Evolutionary conservation across 2,888 invertebrate species (phyloP), one percentile per base, ranked within the genome.

Genomic region (Phalera bucephala): DNA sequence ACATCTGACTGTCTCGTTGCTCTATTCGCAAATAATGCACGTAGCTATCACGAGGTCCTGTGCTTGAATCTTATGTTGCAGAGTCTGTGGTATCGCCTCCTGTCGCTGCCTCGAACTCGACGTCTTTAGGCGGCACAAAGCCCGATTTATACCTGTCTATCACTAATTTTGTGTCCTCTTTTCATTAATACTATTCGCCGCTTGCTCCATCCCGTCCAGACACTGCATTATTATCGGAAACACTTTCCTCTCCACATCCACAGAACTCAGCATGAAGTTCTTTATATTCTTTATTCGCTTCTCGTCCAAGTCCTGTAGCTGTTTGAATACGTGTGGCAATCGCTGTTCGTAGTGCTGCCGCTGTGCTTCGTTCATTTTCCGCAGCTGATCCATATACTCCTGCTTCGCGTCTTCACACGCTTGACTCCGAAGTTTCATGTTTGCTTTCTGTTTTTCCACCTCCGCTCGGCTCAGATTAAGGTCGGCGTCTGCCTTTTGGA

Each of bases 221-320:
- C 99, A 99, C 74, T 97, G 96, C 82, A 96, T 95, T 68, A 99
- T 96, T 68, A 99, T 99, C 43, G 99, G 99, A 75, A 98, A 95
- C 51, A 99, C 98, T 67, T 96, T 95, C 53, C 96, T 94, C 86
- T 99, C 99, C 41, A 97, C 95, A 64, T 97, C 95, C 29, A 97
- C 98, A 27, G 97, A 95, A 76, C 95, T 94, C 69, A 94, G 91
- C 89, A 99, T 96, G 74, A 97, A 97, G 83, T 96, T 95, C 76
- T 96, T 95, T 68, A 98, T 94, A 75, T 97, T 96, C 64, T 95
- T 94, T 81, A 98, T 98, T 72, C 99, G 92, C 77, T 96, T 97
- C 82, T 98, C 97, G 76, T 99, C 99, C 76, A 99, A 89, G 69
- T 97, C 97, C 93, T 94, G 96, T 68, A 97, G 91, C 75, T 95